phyloP scores from a whole-genome alignment of 2,888 invertebrate genomes.

The Lysandra coridon region DNA sequence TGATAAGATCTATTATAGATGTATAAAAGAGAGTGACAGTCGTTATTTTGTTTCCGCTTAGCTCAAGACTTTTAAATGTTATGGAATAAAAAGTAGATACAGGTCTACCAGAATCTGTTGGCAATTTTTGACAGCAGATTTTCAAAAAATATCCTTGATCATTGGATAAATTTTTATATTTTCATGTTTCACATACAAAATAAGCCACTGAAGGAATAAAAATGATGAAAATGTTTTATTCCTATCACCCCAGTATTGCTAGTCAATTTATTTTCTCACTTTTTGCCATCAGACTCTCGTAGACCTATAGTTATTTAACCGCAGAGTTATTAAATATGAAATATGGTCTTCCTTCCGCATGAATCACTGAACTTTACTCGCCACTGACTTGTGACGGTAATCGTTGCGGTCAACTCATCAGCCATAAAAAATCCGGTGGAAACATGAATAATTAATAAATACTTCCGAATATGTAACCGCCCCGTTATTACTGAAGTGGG shows the following conservation, averaged over 20 bases:
- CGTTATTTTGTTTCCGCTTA: not conserved
- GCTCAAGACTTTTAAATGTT: not conserved
- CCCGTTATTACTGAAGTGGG: too few relatives aligned
- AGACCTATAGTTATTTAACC: not conserved
- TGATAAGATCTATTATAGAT: slow-evolving; percentile 4
- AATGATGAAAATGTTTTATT: too few relatives aligned
- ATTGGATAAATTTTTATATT: too few relatives aligned
- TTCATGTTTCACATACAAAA: too few relatives aligned
- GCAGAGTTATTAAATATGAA: slow-evolving; percentile 13
- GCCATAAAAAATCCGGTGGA: not conserved
- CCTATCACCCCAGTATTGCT: too few relatives aligned
- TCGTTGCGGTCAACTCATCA: slow-evolving; percentile 6
- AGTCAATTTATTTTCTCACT: too few relatives aligned
- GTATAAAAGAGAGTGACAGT: not conserved
- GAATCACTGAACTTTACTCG: not conserved
- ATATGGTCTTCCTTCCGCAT: not conserved
- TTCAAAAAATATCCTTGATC: too few relatives aligned
- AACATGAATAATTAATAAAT: not conserved
- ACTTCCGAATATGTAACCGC: not conserved
- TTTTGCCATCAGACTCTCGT: too few relatives aligned
- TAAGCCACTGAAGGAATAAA: too few relatives aligned
- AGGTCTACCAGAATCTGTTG: too few relatives aligned
- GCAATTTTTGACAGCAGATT: too few relatives aligned
- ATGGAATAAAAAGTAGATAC: not conserved
- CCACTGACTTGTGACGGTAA: not conserved